These are phyloP conservation scores for Lytechinus variegatus DNA, from an alignment of 35 echinoderm and acorn worm species.

Conservation along the genomic window DNA sequence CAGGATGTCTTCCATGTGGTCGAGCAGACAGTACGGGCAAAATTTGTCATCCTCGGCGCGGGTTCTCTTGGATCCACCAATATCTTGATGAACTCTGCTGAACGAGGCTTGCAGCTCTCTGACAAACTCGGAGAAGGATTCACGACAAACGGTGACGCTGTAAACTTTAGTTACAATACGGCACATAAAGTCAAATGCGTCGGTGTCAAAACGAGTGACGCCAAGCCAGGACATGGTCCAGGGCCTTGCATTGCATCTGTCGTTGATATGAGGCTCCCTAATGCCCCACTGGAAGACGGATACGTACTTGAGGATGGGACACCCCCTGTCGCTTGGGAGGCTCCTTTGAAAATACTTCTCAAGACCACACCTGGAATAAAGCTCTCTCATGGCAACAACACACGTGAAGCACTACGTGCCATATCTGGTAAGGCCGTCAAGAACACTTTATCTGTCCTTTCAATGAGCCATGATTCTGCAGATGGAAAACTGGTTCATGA, in stretches of 20 bases:
- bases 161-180: conserved; percentile 80
- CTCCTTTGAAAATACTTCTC: conserved; percentile 70
- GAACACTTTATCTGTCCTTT: conserved; percentile 70
- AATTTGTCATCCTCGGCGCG: conserved; percentile 67
- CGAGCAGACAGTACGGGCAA: conserved; percentile 65
- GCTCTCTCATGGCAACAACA: conserved; percentile 55
- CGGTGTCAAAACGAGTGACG: conserved; percentile 57
- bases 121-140: conserved; percentile 60
- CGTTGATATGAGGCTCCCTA: conserved; percentile 68
- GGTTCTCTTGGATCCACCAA: conserved; percentile 74
- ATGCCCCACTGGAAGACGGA: conserved; percentile 55
- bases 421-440: conserved; percentile 67
- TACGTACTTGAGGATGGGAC: conserved; percentile 79
- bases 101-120: conserved; percentile 65
- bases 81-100: conserved; percentile 70
- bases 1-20: conserved; percentile 59
- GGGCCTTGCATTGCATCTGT: conserved; percentile 62
- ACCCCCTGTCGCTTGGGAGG: conserved; percentile 59
- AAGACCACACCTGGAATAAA: conserved; percentile 79
- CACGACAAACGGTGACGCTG: conserved; percentile 74
- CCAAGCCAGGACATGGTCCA: conserved; percentile 51
- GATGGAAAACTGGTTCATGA: conserved; percentile 62
- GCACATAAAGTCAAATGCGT: conserved; percentile 57
- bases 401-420: conserved; percentile 59
- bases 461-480: conserved; percentile 79